Evolutionary conservation across 1,140 invertebrate genomes (phyloP), one percentile per base, ranked within the genome.

Genomic region (Drosophila repleta): DNA sequence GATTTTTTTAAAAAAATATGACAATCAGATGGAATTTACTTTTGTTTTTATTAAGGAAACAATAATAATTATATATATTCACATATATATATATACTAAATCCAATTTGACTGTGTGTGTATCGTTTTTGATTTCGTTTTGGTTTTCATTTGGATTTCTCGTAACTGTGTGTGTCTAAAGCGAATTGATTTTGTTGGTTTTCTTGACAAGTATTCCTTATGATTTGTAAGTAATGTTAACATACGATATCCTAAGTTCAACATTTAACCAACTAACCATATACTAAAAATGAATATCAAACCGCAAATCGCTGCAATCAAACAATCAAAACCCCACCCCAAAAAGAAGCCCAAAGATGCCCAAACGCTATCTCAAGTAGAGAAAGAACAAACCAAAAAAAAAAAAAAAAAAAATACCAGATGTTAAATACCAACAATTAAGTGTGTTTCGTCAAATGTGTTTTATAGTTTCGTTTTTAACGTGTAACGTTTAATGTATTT

Each of bases 371-470:
- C 10, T 60, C 21, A 24, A 41, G 26, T 17, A 21, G 11, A 20
- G 7, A 8, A 73, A 48, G 46, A 68, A 53, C 37, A 55, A 58
- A 10, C 35, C 35, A 70, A 39, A 63, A 69, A 64, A 41, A 15
- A n/a, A 64, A 24, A 55, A 39, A 57, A 35, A 58, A 71, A 41
- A 41, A 41, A 41, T 41, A 71, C 62, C 65, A 65, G 39, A 29
- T 35, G 32, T 35, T 35, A 17, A 45, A 45, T 29, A 58, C 68
- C 56, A 74, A 65, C 4, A 29, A 73, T 62, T 88, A 79, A 87
- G 76, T 89, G 83, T 87, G 79, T 87, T 84, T 84, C 72, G 84
- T 87, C 84, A 87, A 85, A 79, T 85, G 82, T 85, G 75, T 79
- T 87, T 70, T 87, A 45, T 87, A 61, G 17, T 58, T 68, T 79